These are phyloP conservation scores for Myotis findleyi DNA, from an alignment of 2,797 vertebrate genomes.

Conservation along the genomic window DNA sequence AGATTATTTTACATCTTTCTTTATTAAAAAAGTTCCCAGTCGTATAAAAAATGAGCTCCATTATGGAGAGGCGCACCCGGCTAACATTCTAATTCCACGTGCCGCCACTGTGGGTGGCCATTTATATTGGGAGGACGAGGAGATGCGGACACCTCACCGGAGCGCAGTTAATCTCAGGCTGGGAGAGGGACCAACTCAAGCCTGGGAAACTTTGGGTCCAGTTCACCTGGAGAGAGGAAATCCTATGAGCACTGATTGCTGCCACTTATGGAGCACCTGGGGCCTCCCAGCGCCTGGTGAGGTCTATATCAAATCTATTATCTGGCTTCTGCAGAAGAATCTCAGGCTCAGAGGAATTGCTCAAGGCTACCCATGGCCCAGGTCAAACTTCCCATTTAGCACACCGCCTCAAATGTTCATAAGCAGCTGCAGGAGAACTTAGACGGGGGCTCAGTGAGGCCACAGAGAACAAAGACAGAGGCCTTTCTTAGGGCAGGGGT, in stretches of 20 bases:
- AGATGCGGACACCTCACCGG: not conserved
- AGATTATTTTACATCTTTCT: constrained; percentile 79
- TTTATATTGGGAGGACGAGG: constrained; percentile 63
- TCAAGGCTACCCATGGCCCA: not conserved
- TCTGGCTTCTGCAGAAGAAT: constrained; percentile 9
- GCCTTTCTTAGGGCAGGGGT: not conserved
- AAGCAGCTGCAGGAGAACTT: constrained; percentile 17
- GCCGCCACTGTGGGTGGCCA: constrained; percentile 58
- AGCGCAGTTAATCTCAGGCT: not conserved
- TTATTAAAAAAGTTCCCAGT: constrained; percentile 78
- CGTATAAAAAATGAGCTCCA: constrained; percentile 68
- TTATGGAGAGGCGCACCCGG: constrained; percentile 54
- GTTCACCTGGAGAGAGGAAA: not conserved
- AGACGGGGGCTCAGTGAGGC: not conserved
- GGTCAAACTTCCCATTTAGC: not conserved
- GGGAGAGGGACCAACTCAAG: constrained; percentile 63
- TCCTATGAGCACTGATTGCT: constrained; percentile 1
- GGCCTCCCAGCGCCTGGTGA: not conserved
- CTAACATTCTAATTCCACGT: constrained; percentile 64
- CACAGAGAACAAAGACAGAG: not conserved
- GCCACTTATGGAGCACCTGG: constrained; percentile 46
- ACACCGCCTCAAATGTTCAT: not conserved
- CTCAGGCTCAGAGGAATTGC: not conserved
- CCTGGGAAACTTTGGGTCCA: constrained; percentile 51
- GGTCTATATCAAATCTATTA: not conserved